Conservation (phyloP, 1,140 invertebrate genomes). For the Coelopa frigida region DNA sequence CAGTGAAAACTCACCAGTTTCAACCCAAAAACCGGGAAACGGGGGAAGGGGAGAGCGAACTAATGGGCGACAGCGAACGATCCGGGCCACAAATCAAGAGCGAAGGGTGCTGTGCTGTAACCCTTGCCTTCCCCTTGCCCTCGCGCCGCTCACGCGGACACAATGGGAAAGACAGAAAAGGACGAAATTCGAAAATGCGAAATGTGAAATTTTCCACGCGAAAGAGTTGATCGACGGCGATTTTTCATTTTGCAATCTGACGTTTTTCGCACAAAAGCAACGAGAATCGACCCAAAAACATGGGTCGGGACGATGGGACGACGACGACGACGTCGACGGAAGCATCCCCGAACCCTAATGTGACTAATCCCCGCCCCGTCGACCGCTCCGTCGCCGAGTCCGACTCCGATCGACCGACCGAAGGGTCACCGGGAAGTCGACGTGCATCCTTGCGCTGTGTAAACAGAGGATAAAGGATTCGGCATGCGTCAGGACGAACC, state of each 20-base stretch:
- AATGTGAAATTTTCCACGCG: slow-evolving; percentile 7
- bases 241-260: slow-evolving; percentile 16
- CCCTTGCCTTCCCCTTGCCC: no score
- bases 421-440: slow-evolving; percentile 31
- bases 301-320: neutral
- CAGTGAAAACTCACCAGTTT: no score
- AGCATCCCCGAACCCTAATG: slow-evolving; percentile 2
- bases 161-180: slow-evolving; percentile 19
- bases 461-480: slow-evolving; percentile 37
- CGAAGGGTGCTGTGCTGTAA: no score
- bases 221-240: slow-evolving; percentile 10
- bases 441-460: slow-evolving; percentile 26
- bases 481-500: slow-evolving; percentile 25
- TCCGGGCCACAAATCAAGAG: no score
- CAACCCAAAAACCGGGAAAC: no score
- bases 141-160: no score
- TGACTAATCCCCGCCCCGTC: neutral
- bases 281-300: slow-evolving; percentile 9
- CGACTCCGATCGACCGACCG: neutral
- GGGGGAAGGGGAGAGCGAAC: no score
- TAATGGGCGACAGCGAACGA: no score
- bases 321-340: no score
- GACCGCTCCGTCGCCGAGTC: neutral
- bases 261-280: slow-evolving; percentile 25
- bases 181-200: slow-evolving; percentile 14